These are phyloP conservation scores for Brachionus calyciflorus DNA, from an alignment of 1,140 invertebrate genomes.

Conservation along the genomic window DNA sequence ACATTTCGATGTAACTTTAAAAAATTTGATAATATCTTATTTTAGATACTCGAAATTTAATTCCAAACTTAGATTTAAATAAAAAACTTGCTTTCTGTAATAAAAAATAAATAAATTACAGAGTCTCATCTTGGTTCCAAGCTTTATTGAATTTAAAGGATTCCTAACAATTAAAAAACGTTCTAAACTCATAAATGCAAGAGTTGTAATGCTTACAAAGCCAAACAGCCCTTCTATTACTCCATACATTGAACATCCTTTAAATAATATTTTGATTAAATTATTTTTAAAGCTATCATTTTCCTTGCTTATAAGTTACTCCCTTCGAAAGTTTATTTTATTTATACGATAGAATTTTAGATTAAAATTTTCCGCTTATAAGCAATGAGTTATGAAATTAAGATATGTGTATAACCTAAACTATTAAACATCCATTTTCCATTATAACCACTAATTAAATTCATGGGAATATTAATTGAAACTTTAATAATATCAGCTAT, in stretches of 20 bases:
- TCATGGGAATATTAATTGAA: not conserved
- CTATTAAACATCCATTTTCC: not conserved
- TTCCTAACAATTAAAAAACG: not conserved
- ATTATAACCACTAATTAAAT: not conserved
- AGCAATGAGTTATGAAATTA: too few relatives aligned
- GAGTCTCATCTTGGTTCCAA: not conserved
- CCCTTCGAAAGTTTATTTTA: too few relatives aligned
- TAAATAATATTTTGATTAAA: not conserved
- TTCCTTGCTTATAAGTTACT: too few relatives aligned
- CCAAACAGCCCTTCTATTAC: not conserved
- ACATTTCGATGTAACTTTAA: too few relatives aligned
- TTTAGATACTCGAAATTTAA: too few relatives aligned
- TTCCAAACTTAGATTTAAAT: too few relatives aligned
- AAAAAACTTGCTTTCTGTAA: too few relatives aligned
- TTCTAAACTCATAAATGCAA: not conserved
- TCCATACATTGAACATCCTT: not conserved
- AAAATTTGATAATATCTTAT: too few relatives aligned
- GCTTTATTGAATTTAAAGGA: not conserved
- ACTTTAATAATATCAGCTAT: not conserved
- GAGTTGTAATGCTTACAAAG: not conserved
- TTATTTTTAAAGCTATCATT: not conserved
- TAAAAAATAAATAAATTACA: not conserved
- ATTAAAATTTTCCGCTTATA: too few relatives aligned
- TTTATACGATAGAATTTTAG: too few relatives aligned
- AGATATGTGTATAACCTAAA: not conserved